phyloP scores from a whole-genome alignment of 2,113 vertebrate species.

The Sphaerodactylus townsendi region DNA sequence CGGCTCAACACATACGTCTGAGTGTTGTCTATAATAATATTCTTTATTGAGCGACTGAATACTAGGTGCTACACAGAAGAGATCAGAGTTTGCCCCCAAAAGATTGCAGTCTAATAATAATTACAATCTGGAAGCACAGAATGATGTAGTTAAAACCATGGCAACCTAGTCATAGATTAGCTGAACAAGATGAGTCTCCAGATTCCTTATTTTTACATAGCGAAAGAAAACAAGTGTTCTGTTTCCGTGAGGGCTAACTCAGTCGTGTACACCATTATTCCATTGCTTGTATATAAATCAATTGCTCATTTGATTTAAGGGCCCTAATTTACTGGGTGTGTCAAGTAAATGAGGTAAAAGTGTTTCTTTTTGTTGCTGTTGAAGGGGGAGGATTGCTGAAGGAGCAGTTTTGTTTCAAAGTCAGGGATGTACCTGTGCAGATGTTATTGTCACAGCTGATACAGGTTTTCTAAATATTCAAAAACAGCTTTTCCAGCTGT shows the following conservation, averaged over 20 bases:
- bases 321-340: not conserved
- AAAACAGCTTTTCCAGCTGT: not conserved
- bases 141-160: not conserved
- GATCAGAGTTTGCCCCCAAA: not conserved
- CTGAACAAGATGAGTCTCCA: too few relatives aligned
- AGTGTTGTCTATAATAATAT: not conserved
- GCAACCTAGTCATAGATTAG: not conserved
- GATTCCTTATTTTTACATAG: not conserved
- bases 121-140: not conserved
- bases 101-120: not conserved
- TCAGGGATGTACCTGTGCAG: not conserved
- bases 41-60: not conserved
- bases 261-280: too few relatives aligned
- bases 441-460: not conserved
- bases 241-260: too few relatives aligned
- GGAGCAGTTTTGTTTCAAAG: not conserved
- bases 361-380: not conserved
- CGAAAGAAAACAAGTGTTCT: not conserved
- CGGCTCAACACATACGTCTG: not conserved
- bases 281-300: not conserved
- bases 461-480: not conserved
- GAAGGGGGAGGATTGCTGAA: not conserved
- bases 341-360: too few relatives aligned
- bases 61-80: not conserved
- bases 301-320: not conserved